phyloP scores from a whole-genome alignment of 2,888 invertebrate genomes.

The Pseudoips prasinana region DNA sequence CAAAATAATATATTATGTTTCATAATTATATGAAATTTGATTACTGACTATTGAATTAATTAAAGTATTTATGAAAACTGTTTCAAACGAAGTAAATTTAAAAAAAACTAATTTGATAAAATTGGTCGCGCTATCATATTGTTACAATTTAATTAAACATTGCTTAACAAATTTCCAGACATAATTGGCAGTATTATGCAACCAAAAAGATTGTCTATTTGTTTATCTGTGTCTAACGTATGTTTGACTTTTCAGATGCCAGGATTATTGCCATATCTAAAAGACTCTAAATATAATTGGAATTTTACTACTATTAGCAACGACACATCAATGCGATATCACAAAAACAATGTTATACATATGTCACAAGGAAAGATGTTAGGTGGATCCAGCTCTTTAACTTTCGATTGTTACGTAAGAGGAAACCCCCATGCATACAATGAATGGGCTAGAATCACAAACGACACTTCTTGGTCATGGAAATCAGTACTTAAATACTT shows the following conservation, averaged over 20 bases:
- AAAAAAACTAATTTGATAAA: too few relatives aligned
- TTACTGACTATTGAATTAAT: too few relatives aligned
- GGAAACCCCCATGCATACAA: conserved; percentile 12
- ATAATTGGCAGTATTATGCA: too few relatives aligned
- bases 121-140: too few relatives aligned
- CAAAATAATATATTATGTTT: too few relatives aligned
- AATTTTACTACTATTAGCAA: conserved; percentile 38
- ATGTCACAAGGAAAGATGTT: conserved; percentile 43
- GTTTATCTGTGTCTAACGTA: too few relatives aligned
- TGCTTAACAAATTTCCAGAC: too few relatives aligned
- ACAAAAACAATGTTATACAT: conserved; percentile 15
- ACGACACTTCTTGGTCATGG: conserved; percentile 13
- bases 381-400: conserved; percentile 25
- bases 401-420: background rate
- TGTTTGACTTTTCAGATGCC: conserved; percentile 7
- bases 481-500: conserved; percentile 4
- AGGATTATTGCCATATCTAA: conserved; percentile 22
- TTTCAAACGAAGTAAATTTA: too few relatives aligned
- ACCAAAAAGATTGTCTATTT: too few relatives aligned
- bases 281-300: conserved; percentile 34
- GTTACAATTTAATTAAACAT: too few relatives aligned
- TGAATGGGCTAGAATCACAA: conserved; percentile 8
- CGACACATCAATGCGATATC: conserved; percentile 11
- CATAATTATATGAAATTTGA: too few relatives aligned
- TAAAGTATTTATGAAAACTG: too few relatives aligned